phyloP scores from a whole-genome alignment of 1,140 invertebrate genomes.

The Trypoxylus dichotomus region DNA sequence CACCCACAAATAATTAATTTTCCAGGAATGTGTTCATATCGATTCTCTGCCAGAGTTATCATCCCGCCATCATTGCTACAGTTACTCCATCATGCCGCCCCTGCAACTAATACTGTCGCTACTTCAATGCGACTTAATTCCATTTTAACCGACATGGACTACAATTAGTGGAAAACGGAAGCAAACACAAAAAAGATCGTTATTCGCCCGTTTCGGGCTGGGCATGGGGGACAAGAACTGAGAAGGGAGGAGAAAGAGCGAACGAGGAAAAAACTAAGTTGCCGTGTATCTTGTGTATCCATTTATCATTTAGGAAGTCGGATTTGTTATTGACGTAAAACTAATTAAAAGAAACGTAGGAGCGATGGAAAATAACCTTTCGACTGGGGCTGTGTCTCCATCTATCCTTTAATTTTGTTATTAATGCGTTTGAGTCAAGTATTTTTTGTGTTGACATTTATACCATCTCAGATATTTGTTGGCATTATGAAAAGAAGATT shows the following conservation, averaged over 20 bases:
- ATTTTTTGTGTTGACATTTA: constrained; percentile 12
- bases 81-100: background rate
- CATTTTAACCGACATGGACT: background rate
- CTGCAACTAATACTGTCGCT: background rate
- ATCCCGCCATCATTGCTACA: background rate
- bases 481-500: background rate
- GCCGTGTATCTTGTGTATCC: constrained; percentile 9
- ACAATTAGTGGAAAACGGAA: constrained; percentile 12
- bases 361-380: background rate
- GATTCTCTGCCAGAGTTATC: background rate
- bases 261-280: constrained; percentile 6
- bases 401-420: constrained; percentile 19
- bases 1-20: background rate
- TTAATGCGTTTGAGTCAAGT: background rate
- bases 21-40: background rate
- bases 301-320: constrained; percentile 24
- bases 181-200: background rate
- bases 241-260: background rate
- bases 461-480: background rate
- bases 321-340: constrained; percentile 24
- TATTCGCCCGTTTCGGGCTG: background rate
- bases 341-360: constrained; percentile 10
- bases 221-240: background rate
- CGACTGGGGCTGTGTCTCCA: constrained; percentile 3
- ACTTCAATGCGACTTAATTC: background rate